phyloP scores from a whole-genome alignment of 92 coral and sea anemone genomes.

The Bergia sp. region DNA sequence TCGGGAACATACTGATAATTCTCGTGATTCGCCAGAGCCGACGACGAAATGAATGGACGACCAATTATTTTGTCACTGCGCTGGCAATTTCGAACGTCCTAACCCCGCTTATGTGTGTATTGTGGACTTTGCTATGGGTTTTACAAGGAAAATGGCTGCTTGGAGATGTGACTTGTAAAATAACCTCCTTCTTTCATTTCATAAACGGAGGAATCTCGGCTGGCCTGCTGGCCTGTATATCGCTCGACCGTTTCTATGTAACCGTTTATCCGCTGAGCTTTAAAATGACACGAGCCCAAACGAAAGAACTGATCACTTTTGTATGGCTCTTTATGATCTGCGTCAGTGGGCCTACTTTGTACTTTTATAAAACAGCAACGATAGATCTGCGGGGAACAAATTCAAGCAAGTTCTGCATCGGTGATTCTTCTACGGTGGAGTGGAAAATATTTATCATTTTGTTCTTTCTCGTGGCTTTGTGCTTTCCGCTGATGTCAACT shows the following conservation, averaged over 20 bases:
- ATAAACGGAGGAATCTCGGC: conserved; percentile 86
- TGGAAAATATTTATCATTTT: conserved; percentile 74
- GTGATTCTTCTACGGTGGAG: conserved; percentile 55
- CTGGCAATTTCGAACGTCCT: conserved; percentile 83
- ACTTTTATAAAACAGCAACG: conserved; percentile 68
- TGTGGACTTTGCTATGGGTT: conserved; percentile 73
- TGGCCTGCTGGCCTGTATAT: conserved; percentile 89
- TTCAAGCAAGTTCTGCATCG: conserved; percentile 55
- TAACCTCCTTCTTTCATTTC: conserved; percentile 81
- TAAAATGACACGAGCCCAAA: conserved; percentile 95
- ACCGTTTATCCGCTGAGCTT: conserved; percentile 93
- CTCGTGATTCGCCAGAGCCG: conserved; percentile 87
- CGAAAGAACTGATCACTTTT: conserved; percentile 84
- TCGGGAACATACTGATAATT: conserved; percentile 81
- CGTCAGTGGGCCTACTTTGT: conserved; percentile 80
- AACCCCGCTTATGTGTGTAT: conserved; percentile 76
- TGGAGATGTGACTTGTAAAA: conserved; percentile 75
- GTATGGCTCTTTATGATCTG: conserved; percentile 91
- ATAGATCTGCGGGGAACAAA: neutral
- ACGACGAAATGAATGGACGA: conserved; percentile 97
- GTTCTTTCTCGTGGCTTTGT: conserved; percentile 75
- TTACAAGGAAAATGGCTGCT: conserved; percentile 78
- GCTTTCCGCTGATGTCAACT: conserved; percentile 77
- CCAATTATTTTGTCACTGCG: conserved; percentile 91
- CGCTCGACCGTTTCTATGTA: conserved; percentile 92